Evolutionary conservation across 2,888 invertebrate genomes (phyloP).

Genomic region (Escarpia spicata): DNA sequence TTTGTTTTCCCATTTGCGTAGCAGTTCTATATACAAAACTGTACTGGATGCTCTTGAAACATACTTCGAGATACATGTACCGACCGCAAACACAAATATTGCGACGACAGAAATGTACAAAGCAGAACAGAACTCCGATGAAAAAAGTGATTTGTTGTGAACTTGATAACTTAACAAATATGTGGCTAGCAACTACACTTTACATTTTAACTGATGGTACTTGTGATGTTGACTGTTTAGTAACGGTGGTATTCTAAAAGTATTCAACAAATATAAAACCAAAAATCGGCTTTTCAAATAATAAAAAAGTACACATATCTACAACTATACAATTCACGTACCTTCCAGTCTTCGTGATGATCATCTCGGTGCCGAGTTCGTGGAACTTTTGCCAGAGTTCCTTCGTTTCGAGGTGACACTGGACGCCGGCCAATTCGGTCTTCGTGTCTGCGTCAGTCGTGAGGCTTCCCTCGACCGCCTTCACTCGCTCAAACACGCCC

Average conservation of each 20-base stretch:
- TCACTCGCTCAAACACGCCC: neutral
- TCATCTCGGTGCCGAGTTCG: slow-evolving; percentile 93
- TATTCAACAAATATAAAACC: neutral
- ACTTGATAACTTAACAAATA: too few species aligned
- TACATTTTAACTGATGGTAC: too few species aligned
- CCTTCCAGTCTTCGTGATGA: slow-evolving; percentile 97
- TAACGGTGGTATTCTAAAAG: neutral
- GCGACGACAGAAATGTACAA: too few species aligned
- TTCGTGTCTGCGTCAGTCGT: neutral
- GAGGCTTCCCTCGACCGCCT: neutral
- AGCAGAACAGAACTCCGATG: too few species aligned
- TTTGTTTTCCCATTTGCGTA: too few species aligned
- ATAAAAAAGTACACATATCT: neutral
- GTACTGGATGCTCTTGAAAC: neutral
- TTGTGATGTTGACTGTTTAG: too few species aligned
- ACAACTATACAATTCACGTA: slow-evolving; percentile 65
- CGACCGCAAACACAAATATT: slow-evolving; percentile 26
- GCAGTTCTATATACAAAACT: too few species aligned
- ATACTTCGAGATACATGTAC: slow-evolving; percentile 37
- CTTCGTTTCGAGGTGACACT: slow-evolving; percentile 93
- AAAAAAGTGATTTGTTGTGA: too few species aligned
- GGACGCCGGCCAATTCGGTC: slow-evolving; percentile 69
- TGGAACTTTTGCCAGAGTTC: slow-evolving; percentile 97
- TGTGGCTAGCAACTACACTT: too few species aligned
- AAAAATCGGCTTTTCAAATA: neutral